These are phyloP conservation scores for Drosophila busckii DNA, from an alignment of 1,140 invertebrate species.

Conservation along the genomic window DNA sequence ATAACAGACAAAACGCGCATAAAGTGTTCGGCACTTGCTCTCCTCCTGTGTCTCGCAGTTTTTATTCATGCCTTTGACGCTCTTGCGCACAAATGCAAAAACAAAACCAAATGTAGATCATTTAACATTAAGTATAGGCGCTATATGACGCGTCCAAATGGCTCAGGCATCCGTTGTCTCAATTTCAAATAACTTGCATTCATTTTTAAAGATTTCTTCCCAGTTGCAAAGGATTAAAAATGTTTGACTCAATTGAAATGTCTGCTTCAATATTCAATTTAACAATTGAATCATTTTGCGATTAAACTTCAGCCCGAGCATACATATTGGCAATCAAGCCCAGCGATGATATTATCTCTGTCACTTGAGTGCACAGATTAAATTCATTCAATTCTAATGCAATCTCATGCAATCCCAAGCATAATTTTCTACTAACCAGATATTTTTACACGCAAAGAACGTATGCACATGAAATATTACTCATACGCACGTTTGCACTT, in stretches of 20 bases:
- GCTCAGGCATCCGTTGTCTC: not conserved
- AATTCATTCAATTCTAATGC: slow-evolving; percentile 9
- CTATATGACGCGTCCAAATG: not conserved
- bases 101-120: slow-evolving; percentile 42
- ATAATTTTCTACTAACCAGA: slow-evolving; percentile 13
- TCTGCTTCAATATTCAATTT: no score
- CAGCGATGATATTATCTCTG: not conserved
- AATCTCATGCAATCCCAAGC: slow-evolving; percentile 13
- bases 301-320: slow-evolving; percentile 12
- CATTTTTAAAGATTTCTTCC: no score
- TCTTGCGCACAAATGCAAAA: slow-evolving; percentile 13
- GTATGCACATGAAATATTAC: slow-evolving; percentile 33
- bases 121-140: slow-evolving; percentile 34
- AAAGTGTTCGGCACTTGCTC: slow-evolving; percentile 21
- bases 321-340: not conserved
- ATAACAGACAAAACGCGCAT: slow-evolving; percentile 38
- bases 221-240: no score
- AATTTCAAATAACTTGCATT: no score
- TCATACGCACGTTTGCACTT: slow-evolving; percentile 43
- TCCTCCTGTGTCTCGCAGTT: not conserved
- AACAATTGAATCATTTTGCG: slow-evolving; percentile 3
- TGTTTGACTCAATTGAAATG: no score
- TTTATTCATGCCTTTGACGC: not conserved
- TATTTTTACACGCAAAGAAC: not conserved
- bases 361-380: slow-evolving; percentile 9